Percentiles rank a stretch among this genome's conserved stretches.
These are phyloP conservation scores for Zeus faber DNA, from an alignment of 2,113 vertebrate genomes.

Conservation along the genomic window DNA sequence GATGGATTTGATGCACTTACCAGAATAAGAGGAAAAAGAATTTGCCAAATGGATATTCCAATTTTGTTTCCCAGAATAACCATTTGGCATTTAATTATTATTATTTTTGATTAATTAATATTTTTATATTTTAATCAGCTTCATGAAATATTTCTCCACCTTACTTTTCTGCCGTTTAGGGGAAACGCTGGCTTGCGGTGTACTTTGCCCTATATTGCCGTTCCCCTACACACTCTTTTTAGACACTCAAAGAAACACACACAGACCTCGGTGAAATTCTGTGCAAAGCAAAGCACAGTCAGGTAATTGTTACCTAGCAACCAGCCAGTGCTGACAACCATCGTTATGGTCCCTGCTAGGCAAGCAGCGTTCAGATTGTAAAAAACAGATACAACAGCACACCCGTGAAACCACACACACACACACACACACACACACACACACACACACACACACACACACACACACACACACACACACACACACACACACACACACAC, in stretches of 20 bases:
- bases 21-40: no score
- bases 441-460: constrained; percentile 18
- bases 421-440: constrained; percentile 3
- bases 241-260: background rate
- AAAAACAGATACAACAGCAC: constrained; percentile 45
- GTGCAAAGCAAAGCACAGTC: constrained; percentile 71
- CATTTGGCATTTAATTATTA: no score
- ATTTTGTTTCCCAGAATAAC: no score
- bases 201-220: constrained; percentile 58
- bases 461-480: constrained; percentile 1
- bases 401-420: constrained; percentile 22
- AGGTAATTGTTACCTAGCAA: constrained; percentile 83
- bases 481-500: no score
- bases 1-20: no score
- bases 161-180: no score
- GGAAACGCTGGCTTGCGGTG: constrained; percentile 36
- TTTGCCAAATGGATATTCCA: no score
- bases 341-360: constrained; percentile 70
- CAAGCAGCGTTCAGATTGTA: constrained; percentile 64
- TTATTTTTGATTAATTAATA: no score
- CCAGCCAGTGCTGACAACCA: constrained; percentile 75
- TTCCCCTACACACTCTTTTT: constrained; percentile 7
- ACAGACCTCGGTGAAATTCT: constrained; percentile 58
- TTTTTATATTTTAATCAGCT: no score
- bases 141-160: no score